Evolutionary conservation across 2,888 invertebrate genomes (phyloP).

Genomic region (Lacanobia wlatinum): DNA sequence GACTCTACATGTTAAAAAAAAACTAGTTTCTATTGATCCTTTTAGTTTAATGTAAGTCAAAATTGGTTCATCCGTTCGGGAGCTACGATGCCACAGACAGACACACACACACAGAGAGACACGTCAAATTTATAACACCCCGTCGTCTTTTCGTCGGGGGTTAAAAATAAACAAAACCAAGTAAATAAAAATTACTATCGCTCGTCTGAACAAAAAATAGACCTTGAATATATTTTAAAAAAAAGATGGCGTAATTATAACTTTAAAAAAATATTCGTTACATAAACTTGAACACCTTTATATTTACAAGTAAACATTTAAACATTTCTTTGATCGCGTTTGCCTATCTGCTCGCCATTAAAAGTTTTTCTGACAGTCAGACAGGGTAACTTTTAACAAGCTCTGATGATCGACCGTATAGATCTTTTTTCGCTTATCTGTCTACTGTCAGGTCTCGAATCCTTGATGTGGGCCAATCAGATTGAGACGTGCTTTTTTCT

Average conservation of each 20-base stretch:
- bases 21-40: no score
- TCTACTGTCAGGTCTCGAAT: conserved; percentile 48
- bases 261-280: conserved; percentile 15
- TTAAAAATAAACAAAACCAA: background rate
- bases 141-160: no score
- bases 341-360: conserved; percentile 64
- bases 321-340: conserved; percentile 66
- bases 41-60: no score
- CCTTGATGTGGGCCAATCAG: conserved; percentile 45
- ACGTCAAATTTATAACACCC: no score
- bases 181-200: background rate
- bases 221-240: background rate
- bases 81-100: no score
- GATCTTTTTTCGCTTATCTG: conserved; percentile 60
- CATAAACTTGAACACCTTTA: conserved; percentile 39
- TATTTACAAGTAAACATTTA: conserved; percentile 65
- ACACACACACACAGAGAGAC: no score
- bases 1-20: background rate
- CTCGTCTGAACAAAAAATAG: background rate
- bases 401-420: conserved; percentile 63
- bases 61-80: no score
- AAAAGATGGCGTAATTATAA: background rate
- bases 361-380: conserved; percentile 60
- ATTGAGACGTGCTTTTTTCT: conserved; percentile 30
- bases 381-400: conserved; percentile 67